Evolutionary conservation across 2,113 vertebrate species (phyloP), one percentile per base, ranked within the genome.

Genomic region (Bubalus kerabau): DNA sequence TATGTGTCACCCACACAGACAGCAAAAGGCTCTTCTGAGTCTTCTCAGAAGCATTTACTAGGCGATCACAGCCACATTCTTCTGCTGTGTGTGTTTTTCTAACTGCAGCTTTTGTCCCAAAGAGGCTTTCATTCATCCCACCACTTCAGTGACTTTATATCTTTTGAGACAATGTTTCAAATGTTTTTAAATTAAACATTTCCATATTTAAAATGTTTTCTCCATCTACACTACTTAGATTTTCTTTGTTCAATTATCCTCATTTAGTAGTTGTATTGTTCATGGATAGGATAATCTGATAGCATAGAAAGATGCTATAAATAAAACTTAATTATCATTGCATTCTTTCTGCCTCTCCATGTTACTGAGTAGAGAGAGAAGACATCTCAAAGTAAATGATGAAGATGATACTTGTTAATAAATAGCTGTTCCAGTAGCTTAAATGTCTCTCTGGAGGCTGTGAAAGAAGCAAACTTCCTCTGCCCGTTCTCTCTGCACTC

Each of bases 271-370:
- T 56, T 60, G 57, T 48, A 74, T 85, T 74, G 17, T 56, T 95
- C 64, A 54, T n/a, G 81, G 91, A 89, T 93, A 94, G 86, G 71
- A 82, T 67, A 83, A 59, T 74, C 59, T 43, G 62, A 89, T 26
- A 78, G 59, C n/a, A 80, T 6, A 95, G 60, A n/a, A 90, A 89
- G 82, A 76, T 87, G 56, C 40, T 87, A 90, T 52, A 95, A 93
- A 93, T 97, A 93, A 95, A 91, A 82, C 43, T 50, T 91, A 84
- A 89, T 91, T 93, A 52, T 54, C 67, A 23, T 17, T 10, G 13
- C 13, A n/a, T 59, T 94, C 36, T 52, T 84, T 71, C n/a, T 91
- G 43, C n/a, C n/a, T 92, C 85, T 95, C 57, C 32, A 7, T 88
- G 64, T 85, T n/a, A 56, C 48, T 60, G 36, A 71, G 90, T 32